A percentile compares a stretch with the other conserved stretches of the same genome.
Evolutionary conservation across 2,888 invertebrate species (phyloP).

Genomic region (Rhagonycha lutea): DNA sequence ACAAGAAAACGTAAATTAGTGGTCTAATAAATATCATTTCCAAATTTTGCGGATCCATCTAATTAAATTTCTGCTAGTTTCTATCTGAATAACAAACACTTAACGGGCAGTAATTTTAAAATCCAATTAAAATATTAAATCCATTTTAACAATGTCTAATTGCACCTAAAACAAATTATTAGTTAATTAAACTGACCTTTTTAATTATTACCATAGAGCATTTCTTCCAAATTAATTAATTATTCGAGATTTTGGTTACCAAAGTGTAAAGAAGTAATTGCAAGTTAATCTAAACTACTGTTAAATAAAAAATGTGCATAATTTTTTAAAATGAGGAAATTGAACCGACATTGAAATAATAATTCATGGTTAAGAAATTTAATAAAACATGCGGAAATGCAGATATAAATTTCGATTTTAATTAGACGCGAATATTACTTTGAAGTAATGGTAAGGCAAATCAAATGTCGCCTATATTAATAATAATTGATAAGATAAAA

Average conservation of each 20-base stretch:
- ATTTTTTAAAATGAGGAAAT: neutral
- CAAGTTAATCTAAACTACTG: neutral
- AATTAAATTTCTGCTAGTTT: neutral
- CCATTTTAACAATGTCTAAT: neutral
- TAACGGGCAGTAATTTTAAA: neutral
- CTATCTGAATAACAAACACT: neutral
- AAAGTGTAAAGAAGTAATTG: neutral
- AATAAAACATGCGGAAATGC: neutral
- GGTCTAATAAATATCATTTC: constrained; percentile 2
- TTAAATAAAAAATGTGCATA: neutral
- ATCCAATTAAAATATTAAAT: neutral
- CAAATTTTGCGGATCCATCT: neutral
- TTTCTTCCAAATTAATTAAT: neutral
- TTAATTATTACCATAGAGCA: neutral
- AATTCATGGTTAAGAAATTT: neutral
- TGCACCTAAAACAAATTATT: neutral
- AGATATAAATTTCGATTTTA: neutral
- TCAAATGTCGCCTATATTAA: neutral
- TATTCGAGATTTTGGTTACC: neutral
- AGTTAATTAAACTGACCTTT: neutral
- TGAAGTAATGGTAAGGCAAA: too few relatives aligned
- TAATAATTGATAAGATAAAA: neutral
- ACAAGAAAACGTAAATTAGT: constrained; percentile 14
- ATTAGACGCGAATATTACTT: neutral
- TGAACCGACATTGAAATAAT: neutral